Evolutionary conservation across 2,888 invertebrate species (phyloP), one percentile per base, ranked within the genome.

Genomic region (Empis stercorea): DNA sequence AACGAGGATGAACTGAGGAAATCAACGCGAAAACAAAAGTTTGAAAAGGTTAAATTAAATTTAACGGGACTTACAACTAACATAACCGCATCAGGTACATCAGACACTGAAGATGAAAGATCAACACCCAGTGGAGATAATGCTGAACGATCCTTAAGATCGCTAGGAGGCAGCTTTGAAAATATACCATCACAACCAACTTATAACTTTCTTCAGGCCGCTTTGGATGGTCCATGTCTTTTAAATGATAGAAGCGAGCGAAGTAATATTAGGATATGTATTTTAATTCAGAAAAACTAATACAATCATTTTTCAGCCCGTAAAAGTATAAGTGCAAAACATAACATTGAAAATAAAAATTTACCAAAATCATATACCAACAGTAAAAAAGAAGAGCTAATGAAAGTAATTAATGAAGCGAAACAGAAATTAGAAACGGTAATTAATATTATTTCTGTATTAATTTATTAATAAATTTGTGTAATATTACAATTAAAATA

Each of bases 381-480:
- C 57, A 67, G 66, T 51, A 70, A 70, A 58, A 70, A 68, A 49
- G 85, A 89, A 64, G 89, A 92, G 61, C 72, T 93, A 52, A 79
- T 84, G 59, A 78, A 87, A 63, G 75, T 88, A 58, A 81, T 87
- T 57, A 80, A 86, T 60, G 89, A 91, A 70, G 89, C 89, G 0
- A 78, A 87, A 61, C 76, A 82, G 55, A 88, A 89, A 68, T 69
- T 92, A 52, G 88, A 91, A 72, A 91, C 81, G 64, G 92, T 92
- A 66, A 80, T 84, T 76, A 43, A 27, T 42, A 7, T 38, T 13
- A 39, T 36, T 9, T 17, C 10, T 32, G 23, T 37, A 11, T 43
- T 27, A 13, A 14, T 20, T 20, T 23, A 23, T n/a, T n/a, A n/a
- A n/a, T n/a, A n/a, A n/a, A n/a, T n/a, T n/a, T n/a, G n/a, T n/a